phyloP scores from a whole-genome alignment of 2,113 vertebrate genomes.

The Myotis yumanensis region DNA sequence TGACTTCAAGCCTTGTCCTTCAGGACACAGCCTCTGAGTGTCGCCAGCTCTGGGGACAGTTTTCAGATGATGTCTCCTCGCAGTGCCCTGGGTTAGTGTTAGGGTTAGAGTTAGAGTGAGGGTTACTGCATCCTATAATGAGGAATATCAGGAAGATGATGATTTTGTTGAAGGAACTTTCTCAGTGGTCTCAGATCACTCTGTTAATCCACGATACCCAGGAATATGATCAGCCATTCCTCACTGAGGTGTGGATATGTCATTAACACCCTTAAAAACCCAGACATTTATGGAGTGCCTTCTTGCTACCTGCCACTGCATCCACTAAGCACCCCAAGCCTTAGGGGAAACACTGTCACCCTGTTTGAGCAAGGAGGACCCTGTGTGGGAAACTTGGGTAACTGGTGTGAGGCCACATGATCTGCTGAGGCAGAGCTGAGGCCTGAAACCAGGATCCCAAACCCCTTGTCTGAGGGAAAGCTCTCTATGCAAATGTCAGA shows the following conservation, averaged over 20 bases:
- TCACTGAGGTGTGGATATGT: background rate
- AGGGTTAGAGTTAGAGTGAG: background rate
- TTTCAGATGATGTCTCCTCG: background rate
- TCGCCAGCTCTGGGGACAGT: background rate
- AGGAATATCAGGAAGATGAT: background rate
- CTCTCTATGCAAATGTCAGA: background rate
- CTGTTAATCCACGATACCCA: rapidly evolving
- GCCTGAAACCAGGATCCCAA: background rate
- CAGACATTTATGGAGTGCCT: background rate
- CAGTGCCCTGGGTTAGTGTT: background rate
- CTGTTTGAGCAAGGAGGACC: background rate
- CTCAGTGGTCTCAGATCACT: background rate
- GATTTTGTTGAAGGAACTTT: background rate
- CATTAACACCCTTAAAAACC: background rate
- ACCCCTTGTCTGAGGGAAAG: background rate
- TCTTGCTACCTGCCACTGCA: background rate
- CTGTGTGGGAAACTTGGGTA: background rate
- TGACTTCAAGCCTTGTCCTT: background rate
- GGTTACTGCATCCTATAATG: background rate
- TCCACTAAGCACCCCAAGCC: background rate
- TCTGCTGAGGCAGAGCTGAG: background rate
- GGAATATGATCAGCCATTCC: background rate
- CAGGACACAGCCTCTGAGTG: background rate
- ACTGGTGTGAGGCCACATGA: background rate
- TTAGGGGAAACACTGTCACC: background rate